Conservation (phyloP, 2,113 vertebrate species). For the Rhizomys pruinosus region DNA sequence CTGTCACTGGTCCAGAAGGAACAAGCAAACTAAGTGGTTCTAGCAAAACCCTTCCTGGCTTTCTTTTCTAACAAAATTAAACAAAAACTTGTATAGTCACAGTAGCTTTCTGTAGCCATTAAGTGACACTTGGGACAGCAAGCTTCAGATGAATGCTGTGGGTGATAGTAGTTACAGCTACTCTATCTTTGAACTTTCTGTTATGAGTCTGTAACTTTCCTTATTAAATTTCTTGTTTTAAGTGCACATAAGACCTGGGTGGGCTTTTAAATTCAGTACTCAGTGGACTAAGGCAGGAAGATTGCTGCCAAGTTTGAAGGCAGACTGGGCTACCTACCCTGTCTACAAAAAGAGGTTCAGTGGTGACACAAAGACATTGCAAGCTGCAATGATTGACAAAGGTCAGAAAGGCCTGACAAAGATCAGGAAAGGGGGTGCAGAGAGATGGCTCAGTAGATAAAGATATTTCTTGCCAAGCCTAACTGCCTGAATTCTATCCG, state of each 20-base stretch:
- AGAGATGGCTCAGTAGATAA: neutral
- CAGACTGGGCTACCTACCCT: neutral
- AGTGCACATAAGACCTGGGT: neutral
- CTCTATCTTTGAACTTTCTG: conserved; percentile 29
- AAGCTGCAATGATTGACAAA: neutral
- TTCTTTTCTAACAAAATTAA: neutral
- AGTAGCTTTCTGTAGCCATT: neutral
- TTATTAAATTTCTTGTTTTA: neutral
- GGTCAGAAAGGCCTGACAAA: neutral
- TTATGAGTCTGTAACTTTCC: conserved; percentile 35
- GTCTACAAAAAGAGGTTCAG: neutral
- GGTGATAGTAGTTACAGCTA: neutral
- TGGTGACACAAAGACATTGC: neutral
- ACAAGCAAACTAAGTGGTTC: neutral
- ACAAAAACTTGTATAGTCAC: neutral
- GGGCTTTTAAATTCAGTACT: neutral
- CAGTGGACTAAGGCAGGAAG: neutral
- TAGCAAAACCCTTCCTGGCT: neutral
- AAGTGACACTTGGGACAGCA: neutral
- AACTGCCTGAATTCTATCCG: neutral
- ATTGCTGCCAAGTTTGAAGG: neutral
- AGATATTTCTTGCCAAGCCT: neutral
- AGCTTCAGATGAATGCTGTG: neutral
- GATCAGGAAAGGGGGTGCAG: neutral
- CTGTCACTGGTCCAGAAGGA: neutral